phyloP scores from a whole-genome alignment of 2,888 invertebrate genomes.

The Spodoptera exigua region DNA sequence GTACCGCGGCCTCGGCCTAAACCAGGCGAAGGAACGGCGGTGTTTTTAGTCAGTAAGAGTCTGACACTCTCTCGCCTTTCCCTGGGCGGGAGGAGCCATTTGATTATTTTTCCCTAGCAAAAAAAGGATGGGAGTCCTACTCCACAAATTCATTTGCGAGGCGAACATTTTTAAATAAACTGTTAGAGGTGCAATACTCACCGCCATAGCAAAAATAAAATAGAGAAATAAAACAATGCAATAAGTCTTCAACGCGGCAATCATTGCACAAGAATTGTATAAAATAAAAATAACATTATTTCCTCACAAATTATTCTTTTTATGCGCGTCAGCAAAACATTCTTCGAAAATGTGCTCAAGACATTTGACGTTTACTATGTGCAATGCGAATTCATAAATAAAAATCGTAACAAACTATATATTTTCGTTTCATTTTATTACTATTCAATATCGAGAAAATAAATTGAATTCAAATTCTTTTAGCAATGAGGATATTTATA shows the following conservation, averaged over 20 bases:
- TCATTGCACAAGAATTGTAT: conserved; percentile 33
- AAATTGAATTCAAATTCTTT: conserved; percentile 19
- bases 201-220: conserved; percentile 49
- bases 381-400: conserved; percentile 11
- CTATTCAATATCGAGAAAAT: conserved; percentile 25
- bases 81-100: too few relatives aligned
- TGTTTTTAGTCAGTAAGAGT: too few relatives aligned
- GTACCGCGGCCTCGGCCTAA: too few relatives aligned
- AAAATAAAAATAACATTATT: conserved; percentile 43
- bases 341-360: background rate
- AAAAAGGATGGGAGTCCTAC: too few relatives aligned
- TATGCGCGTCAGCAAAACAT: background rate
- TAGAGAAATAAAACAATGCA: conserved; percentile 18
- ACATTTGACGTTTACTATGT: background rate
- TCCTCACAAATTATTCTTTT: background rate
- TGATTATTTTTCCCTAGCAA: too few relatives aligned
- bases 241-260: conserved; percentile 22
- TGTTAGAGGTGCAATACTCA: conserved; percentile 44
- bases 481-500: background rate
- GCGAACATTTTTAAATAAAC: too few relatives aligned
- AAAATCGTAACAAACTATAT: conserved; percentile 15
- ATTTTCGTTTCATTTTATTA: conserved; percentile 26
- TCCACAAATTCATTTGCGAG: too few relatives aligned
- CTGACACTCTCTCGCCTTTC: too few relatives aligned
- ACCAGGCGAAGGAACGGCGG: too few relatives aligned